phyloP scores from a whole-genome alignment of 1,140 invertebrate species.

The Saccostrea glomerata region DNA sequence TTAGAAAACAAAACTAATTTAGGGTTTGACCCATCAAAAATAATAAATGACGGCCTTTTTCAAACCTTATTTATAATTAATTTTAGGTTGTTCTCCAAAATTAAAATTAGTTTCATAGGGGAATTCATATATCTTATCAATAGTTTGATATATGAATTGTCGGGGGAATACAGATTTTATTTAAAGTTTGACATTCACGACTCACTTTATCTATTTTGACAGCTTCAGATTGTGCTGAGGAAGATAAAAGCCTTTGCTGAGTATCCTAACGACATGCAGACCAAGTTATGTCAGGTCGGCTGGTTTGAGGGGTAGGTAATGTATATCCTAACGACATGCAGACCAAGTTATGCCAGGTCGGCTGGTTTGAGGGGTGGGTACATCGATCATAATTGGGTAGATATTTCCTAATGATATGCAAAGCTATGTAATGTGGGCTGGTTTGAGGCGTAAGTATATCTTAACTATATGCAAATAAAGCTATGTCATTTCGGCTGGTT shows the following conservation, averaged over 20 bases:
- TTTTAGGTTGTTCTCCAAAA: too few species aligned
- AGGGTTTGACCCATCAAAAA: too few species aligned
- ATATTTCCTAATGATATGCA: not conserved
- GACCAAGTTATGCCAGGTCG: not conserved
- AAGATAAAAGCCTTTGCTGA: conserved; percentile 67
- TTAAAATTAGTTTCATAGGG: too few species aligned
- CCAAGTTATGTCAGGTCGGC: conserved; percentile 63
- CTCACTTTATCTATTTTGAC: not conserved
- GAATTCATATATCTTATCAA: too few species aligned
- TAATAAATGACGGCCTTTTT: too few species aligned
- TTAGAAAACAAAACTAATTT: too few species aligned
- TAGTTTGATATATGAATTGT: not conserved
- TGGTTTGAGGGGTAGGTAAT: conserved; percentile 65
- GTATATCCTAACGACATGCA: conserved; percentile 58
- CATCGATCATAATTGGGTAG: too few species aligned
- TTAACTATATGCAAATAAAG: not conserved
- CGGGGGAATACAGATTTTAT: not conserved
- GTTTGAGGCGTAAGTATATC: conserved; percentile 52
- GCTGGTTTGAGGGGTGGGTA: conserved; percentile 59
- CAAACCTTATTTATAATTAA: too few species aligned
- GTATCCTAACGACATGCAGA: conserved; percentile 69
- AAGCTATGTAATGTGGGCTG: too few species aligned
- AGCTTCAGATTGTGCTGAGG: conserved; percentile 66
- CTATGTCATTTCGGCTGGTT: not conserved
- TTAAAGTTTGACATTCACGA: not conserved